These are phyloP conservation scores for Salarias fasciatus DNA, from an alignment of 2,797 vertebrate species.

Conservation along the genomic window DNA sequence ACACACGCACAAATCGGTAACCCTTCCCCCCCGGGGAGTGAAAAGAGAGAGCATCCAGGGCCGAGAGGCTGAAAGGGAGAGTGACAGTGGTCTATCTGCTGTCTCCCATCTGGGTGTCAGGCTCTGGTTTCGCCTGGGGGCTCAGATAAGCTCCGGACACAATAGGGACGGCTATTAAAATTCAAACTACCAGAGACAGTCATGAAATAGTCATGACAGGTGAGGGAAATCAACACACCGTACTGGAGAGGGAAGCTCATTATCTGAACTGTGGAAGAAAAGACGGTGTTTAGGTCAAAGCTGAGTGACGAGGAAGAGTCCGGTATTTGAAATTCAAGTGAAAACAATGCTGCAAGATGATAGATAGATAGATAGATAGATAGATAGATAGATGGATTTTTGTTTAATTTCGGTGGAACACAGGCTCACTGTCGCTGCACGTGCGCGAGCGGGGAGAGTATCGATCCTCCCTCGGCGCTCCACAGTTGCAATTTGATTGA, in stretches of 20 bases:
- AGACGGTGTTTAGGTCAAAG: conserved; percentile 4
- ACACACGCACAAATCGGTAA: conserved; percentile 16
- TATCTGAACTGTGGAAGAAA: conserved; percentile 30
- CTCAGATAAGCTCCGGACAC: conserved; percentile 75
- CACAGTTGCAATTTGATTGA: conserved; percentile 23
- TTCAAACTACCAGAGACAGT: conserved; percentile 73
- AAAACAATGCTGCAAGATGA: too few species aligned
- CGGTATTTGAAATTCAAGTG: too few species aligned
- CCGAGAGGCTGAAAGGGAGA: conserved; percentile 67
- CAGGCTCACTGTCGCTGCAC: too few species aligned
- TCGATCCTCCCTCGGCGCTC: conserved; percentile 30
- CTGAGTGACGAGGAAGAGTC: too few species aligned
- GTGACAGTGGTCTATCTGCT: conserved; percentile 69
- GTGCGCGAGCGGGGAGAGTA: neutral
- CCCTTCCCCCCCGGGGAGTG: conserved; percentile 31
- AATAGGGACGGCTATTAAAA: conserved; percentile 78
- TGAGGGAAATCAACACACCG: conserved; percentile 66
- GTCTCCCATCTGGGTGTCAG: conserved; percentile 79
- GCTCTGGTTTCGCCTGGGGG: conserved; percentile 77
- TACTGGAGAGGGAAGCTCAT: conserved; percentile 29
- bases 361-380: too few species aligned
- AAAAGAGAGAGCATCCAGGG: conserved; percentile 55
- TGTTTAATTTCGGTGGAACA: too few species aligned
- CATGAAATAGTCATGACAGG: conserved; percentile 81
- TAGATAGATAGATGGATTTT: too few species aligned